Evolutionary conservation across 2,113 vertebrate genomes (phyloP).

Genomic region (Noturus placidus): DNA sequence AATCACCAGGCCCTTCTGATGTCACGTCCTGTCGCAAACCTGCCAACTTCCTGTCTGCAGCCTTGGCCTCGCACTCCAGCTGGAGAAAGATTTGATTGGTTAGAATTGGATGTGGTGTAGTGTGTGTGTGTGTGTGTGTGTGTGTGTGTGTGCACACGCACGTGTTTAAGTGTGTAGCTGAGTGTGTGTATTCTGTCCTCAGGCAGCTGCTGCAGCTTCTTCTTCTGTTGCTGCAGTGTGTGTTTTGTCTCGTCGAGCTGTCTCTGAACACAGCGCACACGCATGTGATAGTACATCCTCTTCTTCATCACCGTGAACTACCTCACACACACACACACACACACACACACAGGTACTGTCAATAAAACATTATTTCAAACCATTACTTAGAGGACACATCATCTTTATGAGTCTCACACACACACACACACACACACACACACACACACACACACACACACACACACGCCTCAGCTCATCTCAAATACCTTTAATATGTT

Average conservation of each 20-base stretch:
- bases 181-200: conserved; percentile 76
- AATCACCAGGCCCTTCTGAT: conserved; percentile 50
- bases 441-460: neutral
- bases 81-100: conserved; percentile 48
- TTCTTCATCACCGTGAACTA: conserved; percentile 86
- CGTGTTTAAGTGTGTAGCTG: conserved; percentile 75
- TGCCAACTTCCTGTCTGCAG: conserved; percentile 50
- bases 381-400: conserved; percentile 68
- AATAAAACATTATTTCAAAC: neutral
- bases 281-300: conserved; percentile 90
- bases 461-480: neutral
- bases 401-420: conserved; percentile 73
- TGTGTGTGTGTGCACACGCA: conserved; percentile 60
- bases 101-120: neutral
- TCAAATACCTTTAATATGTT: neutral
- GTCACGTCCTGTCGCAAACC: conserved; percentile 35
- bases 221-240: conserved; percentile 73
- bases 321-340: conserved; percentile 41
- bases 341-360: conserved; percentile 20
- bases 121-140: neutral
- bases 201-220: conserved; percentile 70
- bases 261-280: conserved; percentile 73
- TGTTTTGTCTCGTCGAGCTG: conserved; percentile 71
- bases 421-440: conserved; percentile 24
- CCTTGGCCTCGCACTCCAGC: conserved; percentile 71